A percentile compares a stretch with the other conserved stretches of the same genome.
These are phyloP conservation scores for Oreocharis arfaki DNA, from an alignment of 2,113 vertebrate species.

Conservation along the genomic window DNA sequence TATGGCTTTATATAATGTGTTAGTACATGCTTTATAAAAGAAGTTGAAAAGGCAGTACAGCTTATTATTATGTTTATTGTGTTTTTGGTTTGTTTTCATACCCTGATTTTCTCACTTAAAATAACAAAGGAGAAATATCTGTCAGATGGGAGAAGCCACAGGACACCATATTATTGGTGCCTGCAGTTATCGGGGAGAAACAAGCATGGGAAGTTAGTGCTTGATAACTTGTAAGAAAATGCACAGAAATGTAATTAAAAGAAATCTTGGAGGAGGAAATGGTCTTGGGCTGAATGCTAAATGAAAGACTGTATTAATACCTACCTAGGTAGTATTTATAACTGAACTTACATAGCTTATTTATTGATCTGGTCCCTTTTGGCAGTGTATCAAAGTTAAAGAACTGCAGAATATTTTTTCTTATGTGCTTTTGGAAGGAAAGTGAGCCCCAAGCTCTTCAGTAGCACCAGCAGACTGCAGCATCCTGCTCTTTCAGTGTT, in stretches of 20 bases:
- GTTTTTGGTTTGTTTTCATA: background rate
- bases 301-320: background rate
- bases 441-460: background rate
- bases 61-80: background rate
- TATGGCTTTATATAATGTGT: background rate
- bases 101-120: background rate
- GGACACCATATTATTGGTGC: accelerated
- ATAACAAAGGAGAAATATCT: background rate
- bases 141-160: background rate
- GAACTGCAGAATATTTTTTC: background rate
- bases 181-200: background rate
- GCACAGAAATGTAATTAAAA: background rate
- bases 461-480: background rate
- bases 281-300: background rate
- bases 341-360: background rate
- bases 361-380: background rate
- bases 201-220: background rate
- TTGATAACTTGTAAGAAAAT: background rate
- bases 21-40: background rate
- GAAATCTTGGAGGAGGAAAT: background rate
- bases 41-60: background rate
- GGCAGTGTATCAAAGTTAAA: background rate
- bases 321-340: background rate
- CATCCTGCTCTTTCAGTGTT: background rate
- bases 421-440: background rate